Percentiles rank a stretch among this genome's conserved stretches.
Conservation (phyloP, 2,797 vertebrate species). For the Karalla daura region DNA sequence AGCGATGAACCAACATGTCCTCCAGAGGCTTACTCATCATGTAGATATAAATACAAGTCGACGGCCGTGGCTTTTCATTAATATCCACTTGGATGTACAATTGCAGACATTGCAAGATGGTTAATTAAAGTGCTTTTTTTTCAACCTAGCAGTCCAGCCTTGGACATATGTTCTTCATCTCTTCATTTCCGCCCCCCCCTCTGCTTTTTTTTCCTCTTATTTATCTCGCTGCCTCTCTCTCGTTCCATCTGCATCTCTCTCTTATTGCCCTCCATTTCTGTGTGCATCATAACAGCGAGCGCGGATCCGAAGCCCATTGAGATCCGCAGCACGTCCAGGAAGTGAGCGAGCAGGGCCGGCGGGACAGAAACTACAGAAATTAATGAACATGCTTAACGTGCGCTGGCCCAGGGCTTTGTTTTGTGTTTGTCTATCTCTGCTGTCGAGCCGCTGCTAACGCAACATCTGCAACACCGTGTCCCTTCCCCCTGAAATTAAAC, state of each 20-base stretch:
- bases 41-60: conserved; percentile 37
- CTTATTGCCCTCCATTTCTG: conserved; percentile 20
- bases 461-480: conserved; percentile 34
- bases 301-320: conserved; percentile 60
- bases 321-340: conserved; percentile 70
- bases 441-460: conserved; percentile 17
- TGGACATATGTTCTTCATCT: conserved; percentile 47
- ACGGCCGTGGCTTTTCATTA: conserved; percentile 38
- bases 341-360: conserved; percentile 51
- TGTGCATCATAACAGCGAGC: conserved; percentile 40
- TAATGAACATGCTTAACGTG: conserved; percentile 78
- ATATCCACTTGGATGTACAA: conserved; percentile 34
- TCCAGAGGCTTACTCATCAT: background rate
- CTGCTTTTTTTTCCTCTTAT: conserved; percentile 40
- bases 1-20: conserved; percentile 14
- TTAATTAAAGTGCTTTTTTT: conserved; percentile 43
- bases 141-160: conserved; percentile 5
- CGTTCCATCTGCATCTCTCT: conserved; percentile 1
- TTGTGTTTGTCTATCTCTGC: conserved; percentile 51
- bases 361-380: conserved; percentile 68
- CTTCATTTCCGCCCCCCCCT: conserved; percentile 25
- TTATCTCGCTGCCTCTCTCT: conserved; percentile 16
- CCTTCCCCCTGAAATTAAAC: conserved; percentile 51
- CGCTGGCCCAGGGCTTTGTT: conserved; percentile 49
- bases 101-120: conserved; percentile 19